Base-by-base conservation (phyloP, 2,888 invertebrate species). In the Rotaria sp. region DNA sequence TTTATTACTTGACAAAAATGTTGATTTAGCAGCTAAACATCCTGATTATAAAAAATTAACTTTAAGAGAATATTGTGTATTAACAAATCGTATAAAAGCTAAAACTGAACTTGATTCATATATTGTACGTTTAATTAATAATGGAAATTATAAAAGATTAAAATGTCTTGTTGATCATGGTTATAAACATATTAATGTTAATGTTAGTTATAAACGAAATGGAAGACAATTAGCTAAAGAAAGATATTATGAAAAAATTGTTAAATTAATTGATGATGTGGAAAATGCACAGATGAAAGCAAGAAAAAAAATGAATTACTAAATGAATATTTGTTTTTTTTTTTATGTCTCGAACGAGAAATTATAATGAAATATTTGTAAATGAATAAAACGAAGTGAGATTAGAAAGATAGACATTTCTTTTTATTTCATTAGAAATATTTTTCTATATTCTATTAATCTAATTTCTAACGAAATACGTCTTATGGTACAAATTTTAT, bases 281-380 rank as follows among this genome's bases (percentile, higher is more conserved):
- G 87, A 80, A 57, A 52, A 84, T 48, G 57, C 84, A 41, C 38
- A 87, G 74, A 41, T 38, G 26, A 55, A 41, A 45, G 41, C 67
- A 45, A 75, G 52, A 50, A 84, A 55, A n/a, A 85, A 85, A 59
- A 87, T 85, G 87, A 87, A 87, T 87, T 87, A 87, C 52, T 86
- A n/a, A 18, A 59, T 18, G 35, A 38, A 67, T 55, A 55, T 55
- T 55, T 45, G 4, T 26, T 26, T 26, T 55, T 55, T 55, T 11
- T 26, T 26, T 26, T 55, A 52, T 52, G 24, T 52, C 52, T 24
- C 24, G 24, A 7, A 48, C 24, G 24, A 52, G 5, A 52, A 1
- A 3, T 24, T 52, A 24, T 11, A 24, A 55, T 26, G 26, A 26
- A 55, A 26, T 26, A 8, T 55, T 26, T 55, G 26, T 55, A 55